phyloP scores from a whole-genome alignment of 2,113 vertebrate genomes.

The Telmatochromis brachygnathus region DNA sequence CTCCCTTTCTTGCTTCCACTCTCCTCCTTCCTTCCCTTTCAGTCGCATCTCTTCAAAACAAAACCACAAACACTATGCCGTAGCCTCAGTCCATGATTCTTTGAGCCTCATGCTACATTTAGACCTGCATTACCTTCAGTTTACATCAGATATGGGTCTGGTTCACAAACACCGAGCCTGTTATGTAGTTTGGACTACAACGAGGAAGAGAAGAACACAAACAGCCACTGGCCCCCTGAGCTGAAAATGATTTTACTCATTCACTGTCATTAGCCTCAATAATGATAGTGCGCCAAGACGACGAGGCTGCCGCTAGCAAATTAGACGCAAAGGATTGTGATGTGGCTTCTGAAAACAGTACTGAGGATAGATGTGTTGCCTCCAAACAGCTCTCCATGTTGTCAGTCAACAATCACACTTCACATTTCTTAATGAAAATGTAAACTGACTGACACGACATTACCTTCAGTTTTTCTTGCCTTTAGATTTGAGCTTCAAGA shows the following conservation, averaged over 20 bases:
- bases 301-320: constrained; percentile 28
- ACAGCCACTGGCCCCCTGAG: constrained; percentile 29
- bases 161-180: background rate
- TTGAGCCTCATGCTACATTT: constrained; percentile 6
- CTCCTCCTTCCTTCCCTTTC: background rate
- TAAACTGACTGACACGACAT: background rate
- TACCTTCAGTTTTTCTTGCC: background rate
- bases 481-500: background rate
- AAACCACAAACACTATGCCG: background rate
- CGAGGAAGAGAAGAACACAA: constrained; percentile 15
- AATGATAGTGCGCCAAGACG: constrained; percentile 41
- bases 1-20: background rate
- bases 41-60: constrained; percentile 10
- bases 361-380: background rate
- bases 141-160: constrained; percentile 8
- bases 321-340: constrained; percentile 29
- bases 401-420: background rate
- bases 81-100: background rate
- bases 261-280: constrained; percentile 61
- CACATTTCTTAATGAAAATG: background rate
- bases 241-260: constrained; percentile 45
- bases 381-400: background rate
- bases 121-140: constrained; percentile 19
- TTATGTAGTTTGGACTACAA: constrained; percentile 1
- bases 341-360: background rate